phyloP scores from a whole-genome alignment of 2,113 vertebrate species.

The Cercopithecus mona region DNA sequence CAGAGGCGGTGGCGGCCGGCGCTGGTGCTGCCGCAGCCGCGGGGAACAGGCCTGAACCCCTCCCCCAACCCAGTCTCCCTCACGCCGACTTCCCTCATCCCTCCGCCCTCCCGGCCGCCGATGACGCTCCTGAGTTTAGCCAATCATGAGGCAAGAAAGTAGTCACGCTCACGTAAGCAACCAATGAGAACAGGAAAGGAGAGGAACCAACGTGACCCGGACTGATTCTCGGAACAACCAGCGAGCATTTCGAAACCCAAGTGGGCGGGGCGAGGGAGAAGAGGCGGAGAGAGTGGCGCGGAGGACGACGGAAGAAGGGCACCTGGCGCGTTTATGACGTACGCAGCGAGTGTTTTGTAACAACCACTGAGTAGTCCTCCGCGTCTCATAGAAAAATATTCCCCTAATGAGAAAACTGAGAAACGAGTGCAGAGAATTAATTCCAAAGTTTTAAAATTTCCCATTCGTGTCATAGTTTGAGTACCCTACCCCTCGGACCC shows the following conservation, averaged over 20 bases:
- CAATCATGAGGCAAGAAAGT: slow-evolving; percentile 44
- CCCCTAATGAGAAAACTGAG: neutral
- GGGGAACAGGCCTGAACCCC: neutral
- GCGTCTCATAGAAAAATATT: neutral
- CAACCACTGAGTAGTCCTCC: accelerated
- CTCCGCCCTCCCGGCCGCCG: neutral
- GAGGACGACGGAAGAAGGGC: neutral
- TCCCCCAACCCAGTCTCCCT: slow-evolving; percentile 48
- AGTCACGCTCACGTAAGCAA: slow-evolving; percentile 16
- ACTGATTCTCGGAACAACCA: slow-evolving; percentile 4
- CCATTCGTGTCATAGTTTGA: neutral
- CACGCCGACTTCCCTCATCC: slow-evolving; percentile 6
- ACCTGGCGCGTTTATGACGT: slow-evolving; percentile 52
- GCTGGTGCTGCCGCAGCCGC: neutral
- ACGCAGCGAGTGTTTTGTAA: accelerated
- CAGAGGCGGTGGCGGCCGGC: slow-evolving; percentile 64
- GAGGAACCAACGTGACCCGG: neutral
- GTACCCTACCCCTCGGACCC: neutral
- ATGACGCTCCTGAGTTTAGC: slow-evolving; percentile 31
- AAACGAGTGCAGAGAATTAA: neutral
- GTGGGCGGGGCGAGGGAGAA: slow-evolving; percentile 49
- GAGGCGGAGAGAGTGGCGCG: accelerated
- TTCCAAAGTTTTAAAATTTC: too few species aligned
- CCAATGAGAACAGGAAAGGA: neutral
- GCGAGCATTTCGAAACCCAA: slow-evolving; percentile 44